Evolutionary conservation across 2,888 invertebrate genomes (phyloP).

Genomic region (Saturnia pavonia): DNA sequence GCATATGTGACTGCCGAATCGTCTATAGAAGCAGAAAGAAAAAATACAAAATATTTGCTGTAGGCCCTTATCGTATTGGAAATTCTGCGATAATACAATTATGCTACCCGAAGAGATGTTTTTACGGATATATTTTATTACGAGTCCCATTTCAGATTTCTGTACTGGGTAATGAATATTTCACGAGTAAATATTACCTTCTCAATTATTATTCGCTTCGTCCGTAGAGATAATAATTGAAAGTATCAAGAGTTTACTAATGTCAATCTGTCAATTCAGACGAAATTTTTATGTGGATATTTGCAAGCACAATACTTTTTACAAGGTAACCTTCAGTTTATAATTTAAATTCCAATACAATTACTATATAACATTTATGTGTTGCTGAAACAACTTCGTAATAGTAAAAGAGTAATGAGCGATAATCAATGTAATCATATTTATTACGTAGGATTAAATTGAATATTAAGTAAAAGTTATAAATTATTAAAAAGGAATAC

Average conservation of each 20-base stretch:
- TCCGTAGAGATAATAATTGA: not conserved
- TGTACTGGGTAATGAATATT: conserved; percentile 18
- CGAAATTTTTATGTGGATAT: not conserved
- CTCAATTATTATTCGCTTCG: not conserved
- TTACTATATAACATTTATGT: not conserved
- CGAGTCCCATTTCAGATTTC: conserved; percentile 19
- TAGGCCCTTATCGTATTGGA: conserved; percentile 30
- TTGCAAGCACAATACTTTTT: not conserved
- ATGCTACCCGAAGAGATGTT: conserved; percentile 23
- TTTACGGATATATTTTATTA: conserved; percentile 19
- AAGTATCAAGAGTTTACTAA: not conserved
- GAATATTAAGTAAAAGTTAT: too few relatives aligned
- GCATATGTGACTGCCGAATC: conserved; percentile 43
- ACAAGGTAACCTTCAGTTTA: not conserved
- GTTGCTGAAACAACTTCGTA: not conserved
- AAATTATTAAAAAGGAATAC: not conserved
- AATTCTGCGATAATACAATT: conserved; percentile 33
- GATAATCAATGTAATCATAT: too few relatives aligned
- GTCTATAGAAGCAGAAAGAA: conserved; percentile 18
- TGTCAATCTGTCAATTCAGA: not conserved
- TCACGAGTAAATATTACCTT: conserved; percentile 12
- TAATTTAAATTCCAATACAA: not conserved
- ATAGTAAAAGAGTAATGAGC: not conserved
- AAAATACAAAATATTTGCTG: conserved; percentile 24
- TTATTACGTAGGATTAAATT: too few relatives aligned